Evolutionary conservation across 1,140 invertebrate species (phyloP), one percentile per base, ranked within the genome.

Genomic region (Zaprionus taronus): DNA sequence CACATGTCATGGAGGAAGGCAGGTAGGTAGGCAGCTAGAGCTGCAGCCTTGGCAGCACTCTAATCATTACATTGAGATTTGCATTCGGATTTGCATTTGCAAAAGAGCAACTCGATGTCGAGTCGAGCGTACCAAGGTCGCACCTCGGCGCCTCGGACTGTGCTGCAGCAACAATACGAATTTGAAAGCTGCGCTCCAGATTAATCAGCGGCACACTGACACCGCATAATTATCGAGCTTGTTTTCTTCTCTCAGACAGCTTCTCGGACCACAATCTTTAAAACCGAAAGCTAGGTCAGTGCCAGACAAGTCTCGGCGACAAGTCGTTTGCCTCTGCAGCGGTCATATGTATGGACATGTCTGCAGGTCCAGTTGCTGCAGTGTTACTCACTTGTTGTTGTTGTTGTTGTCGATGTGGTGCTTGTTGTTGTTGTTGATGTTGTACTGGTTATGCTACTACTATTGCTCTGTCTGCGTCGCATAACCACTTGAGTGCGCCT

Each of bases 231-330:
- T 83, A 87, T 84, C 71, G 62, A 72, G 56, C n/a, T 71, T 63
- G 55, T 44, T 75, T 70, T 63, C 60, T 47, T 69, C 47, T 51
- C 36, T 57, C 67, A 72, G 69, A 72, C 74, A 57, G 28, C 74
- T 77, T 83, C 51, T 60, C 60, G 73, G 66, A 68, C 74, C 72
- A 41, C 84, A 75, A 83, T 89, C 68, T 87, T 73, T 72, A 61
- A 70, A 70, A 56, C 12, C 24, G 49, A 78, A 84, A 87, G 84
- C 84, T 89, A 87, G 84, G 84, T 87, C 84, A 87, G 85, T 89
- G 84, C 84, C 74, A 77, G 84, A 70, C 81, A 78, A 17, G 79
- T 80, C 72, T 77, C 73, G 67, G 77, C 62, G 65, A 75, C 82
- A 74, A 81, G 85, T 79, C 64, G 72, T 63, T 75, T 72, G 71